phyloP scores from a whole-genome alignment of 2,113 vertebrate species.

The Axis porcinus region DNA sequence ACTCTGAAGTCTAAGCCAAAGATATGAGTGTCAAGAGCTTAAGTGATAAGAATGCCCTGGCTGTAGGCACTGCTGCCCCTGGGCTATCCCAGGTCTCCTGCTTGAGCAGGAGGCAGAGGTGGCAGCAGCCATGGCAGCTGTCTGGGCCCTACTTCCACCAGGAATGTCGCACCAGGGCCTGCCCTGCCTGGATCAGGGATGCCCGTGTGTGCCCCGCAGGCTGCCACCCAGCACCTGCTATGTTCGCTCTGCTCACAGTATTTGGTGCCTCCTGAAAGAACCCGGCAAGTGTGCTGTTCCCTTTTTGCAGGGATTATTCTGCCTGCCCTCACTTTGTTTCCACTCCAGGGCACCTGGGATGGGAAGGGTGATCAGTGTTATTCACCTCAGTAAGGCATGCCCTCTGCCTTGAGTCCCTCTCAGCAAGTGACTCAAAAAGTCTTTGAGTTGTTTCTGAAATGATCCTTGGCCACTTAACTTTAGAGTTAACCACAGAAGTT shows the following conservation, averaged over 20 bases:
- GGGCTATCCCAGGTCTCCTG: not conserved
- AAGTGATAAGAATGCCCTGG: not conserved
- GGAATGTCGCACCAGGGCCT: not conserved
- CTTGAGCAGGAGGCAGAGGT: not conserved
- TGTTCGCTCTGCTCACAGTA: not conserved
- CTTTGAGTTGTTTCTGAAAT: not conserved
- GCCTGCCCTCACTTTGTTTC: not conserved
- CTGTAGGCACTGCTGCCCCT: not conserved
- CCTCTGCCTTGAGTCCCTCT: not conserved
- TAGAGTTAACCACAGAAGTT: not conserved
- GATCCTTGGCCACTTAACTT: not conserved
- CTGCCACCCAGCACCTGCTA: not conserved
- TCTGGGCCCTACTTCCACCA: not conserved
- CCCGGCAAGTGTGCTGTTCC: not conserved
- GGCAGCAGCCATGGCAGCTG: not conserved
- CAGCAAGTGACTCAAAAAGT: not conserved
- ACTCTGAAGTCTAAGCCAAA: constrained; percentile 12
- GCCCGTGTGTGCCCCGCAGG: not conserved
- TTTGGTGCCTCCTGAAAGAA: not conserved
- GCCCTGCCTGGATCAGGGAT: not conserved
- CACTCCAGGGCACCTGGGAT: not conserved
- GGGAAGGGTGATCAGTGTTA: not conserved
- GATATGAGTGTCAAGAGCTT: not conserved
- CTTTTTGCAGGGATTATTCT: not conserved
- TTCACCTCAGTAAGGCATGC: not conserved